phyloP scores from a whole-genome alignment of 2,113 vertebrate genomes.

The Tachuris rubrigastra region DNA sequence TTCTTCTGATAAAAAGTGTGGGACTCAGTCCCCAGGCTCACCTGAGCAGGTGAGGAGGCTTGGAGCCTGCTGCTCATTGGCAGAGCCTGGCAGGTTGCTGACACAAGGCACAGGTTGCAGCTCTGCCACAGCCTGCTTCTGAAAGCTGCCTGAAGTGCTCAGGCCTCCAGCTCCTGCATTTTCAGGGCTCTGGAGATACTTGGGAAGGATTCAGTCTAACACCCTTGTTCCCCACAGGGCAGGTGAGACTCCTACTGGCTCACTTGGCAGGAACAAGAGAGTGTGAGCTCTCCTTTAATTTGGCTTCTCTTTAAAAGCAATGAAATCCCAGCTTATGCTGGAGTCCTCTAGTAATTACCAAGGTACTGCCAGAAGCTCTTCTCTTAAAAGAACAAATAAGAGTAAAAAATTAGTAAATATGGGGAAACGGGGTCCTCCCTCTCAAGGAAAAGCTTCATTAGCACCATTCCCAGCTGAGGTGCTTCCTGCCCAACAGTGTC shows the following conservation, averaged over 20 bases:
- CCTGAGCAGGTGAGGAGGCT: neutral
- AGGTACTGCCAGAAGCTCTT: neutral
- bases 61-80: neutral
- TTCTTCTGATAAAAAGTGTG: neutral
- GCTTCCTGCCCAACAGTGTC: neutral
- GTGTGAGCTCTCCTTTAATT: neutral
- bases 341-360: neutral
- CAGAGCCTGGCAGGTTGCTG: neutral
- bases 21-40: neutral
- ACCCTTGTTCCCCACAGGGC: neutral
- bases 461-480: neutral
- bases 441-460: neutral
- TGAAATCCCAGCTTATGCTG: neutral
- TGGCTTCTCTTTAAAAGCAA: neutral
- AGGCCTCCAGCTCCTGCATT: neutral
- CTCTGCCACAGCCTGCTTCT: neutral
- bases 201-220: neutral
- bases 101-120: neutral
- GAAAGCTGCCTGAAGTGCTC: neutral
- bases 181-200: neutral
- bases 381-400: neutral
- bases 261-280: neutral
- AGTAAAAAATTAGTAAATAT: neutral
- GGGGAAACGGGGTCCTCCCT: neutral
- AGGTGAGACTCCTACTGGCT: neutral